Conservation (phyloP, 2,113 vertebrate species). For the Scalopus aquaticus region DNA sequence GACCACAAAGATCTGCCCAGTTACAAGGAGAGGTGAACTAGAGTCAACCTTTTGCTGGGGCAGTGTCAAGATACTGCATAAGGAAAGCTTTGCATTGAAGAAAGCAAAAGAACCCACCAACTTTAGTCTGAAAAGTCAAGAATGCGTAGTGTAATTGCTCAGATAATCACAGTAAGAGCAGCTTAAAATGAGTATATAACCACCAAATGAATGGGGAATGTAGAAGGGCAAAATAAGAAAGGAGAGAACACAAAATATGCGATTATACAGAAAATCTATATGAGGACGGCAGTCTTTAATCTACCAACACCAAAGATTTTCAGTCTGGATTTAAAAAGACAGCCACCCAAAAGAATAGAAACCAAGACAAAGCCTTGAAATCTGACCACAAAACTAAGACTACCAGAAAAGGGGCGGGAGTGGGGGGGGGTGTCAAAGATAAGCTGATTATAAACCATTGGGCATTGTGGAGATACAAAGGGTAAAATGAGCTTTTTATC, state of each 20-base stretch:
- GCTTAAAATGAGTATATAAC: not conserved
- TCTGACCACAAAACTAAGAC: no score
- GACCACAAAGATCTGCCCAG: rapidly evolving
- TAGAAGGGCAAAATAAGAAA: not conserved
- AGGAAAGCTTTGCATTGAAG: not conserved
- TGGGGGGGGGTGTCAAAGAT: no score
- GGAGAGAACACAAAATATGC: not conserved
- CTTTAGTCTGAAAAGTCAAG: not conserved
- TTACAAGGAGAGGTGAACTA: not conserved
- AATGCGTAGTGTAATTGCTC: not conserved
- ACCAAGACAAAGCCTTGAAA: no score
- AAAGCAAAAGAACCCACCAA: not conserved
- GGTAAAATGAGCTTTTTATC: not conserved
- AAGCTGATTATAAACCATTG: not conserved
- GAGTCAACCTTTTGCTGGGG: not conserved
- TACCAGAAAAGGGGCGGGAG: no score
- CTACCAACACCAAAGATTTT: not conserved
- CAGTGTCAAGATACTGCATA: not conserved
- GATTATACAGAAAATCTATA: not conserved
- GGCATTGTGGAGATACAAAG: not conserved
- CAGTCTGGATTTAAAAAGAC: not conserved
- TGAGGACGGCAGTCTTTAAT: not conserved
- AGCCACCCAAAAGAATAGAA: not conserved
- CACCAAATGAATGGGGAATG: not conserved
- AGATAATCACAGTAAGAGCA: not conserved